phyloP scores from a whole-genome alignment of 2,113 vertebrate species.

The Coturnix japonica region DNA sequence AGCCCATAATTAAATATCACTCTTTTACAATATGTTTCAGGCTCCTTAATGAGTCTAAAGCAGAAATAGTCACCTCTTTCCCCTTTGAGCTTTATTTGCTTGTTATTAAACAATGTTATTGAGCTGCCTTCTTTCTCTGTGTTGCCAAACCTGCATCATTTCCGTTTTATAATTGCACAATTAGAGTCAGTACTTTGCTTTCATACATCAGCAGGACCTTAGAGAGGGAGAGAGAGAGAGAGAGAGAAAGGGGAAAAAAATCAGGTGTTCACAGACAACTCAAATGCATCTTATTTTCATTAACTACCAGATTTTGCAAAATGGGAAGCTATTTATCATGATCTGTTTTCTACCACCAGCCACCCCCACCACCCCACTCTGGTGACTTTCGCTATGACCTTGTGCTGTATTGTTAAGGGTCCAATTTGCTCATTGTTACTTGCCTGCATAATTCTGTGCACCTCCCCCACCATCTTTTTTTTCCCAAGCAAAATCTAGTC shows the following conservation, averaged over 20 bases:
- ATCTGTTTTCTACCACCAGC: conserved; percentile 92
- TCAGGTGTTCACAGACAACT: conserved; percentile 80
- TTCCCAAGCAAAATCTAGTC: conserved; percentile 85
- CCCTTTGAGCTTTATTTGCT: conserved; percentile 87
- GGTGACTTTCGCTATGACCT: conserved; percentile 94
- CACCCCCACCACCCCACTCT: conserved; percentile 81
- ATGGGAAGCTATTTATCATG: conserved; percentile 96
- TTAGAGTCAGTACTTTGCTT: conserved; percentile 94
- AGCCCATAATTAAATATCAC: conserved; percentile 88
- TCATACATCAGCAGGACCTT: conserved; percentile 93
- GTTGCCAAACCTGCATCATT: conserved; percentile 89
- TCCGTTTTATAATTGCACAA: conserved; percentile 99
- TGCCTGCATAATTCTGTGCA: conserved; percentile 91
- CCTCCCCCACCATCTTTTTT: conserved; percentile 76
- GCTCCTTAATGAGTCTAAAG: conserved; percentile 88
- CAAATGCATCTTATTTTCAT: conserved; percentile 88
- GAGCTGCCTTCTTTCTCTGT: conserved; percentile 83
- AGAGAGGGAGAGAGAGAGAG: conserved; percentile 50
- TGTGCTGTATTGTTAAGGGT: conserved; percentile 84
- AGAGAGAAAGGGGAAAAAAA: conserved; percentile 50
- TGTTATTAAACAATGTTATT: conserved; percentile 89
- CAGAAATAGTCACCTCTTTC: conserved; percentile 85
- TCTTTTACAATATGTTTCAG: conserved; percentile 87
- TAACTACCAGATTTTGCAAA: conserved; percentile 95
- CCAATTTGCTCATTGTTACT: conserved; percentile 94